Percentiles rank a stretch among this genome's conserved stretches.
Evolutionary conservation across 1,140 invertebrate genomes (phyloP).

Genomic region (Anoplolepis gracilipes): DNA sequence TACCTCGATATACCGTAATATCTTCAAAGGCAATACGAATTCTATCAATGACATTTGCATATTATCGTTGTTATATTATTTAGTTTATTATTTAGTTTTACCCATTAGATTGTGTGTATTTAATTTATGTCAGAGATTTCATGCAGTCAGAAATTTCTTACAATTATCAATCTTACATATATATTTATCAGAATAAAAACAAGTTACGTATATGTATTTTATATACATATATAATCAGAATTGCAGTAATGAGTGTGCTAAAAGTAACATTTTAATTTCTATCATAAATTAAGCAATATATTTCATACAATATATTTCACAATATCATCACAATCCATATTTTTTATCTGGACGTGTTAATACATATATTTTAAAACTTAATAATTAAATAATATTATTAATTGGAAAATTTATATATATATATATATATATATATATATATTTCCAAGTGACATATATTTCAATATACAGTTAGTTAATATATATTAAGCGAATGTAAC

Average conservation of each 20-base stretch:
- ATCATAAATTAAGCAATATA: not conserved
- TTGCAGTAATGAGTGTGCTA: not conserved
- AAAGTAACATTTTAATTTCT: not conserved
- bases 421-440: too few relatives aligned
- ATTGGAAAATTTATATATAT: not conserved
- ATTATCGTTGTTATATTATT: not conserved
- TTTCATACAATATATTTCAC: too few relatives aligned
- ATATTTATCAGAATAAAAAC: not conserved
- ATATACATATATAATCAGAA: not conserved
- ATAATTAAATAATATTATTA: slow-evolving; percentile 22
- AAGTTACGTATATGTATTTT: not conserved
- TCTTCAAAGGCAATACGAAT: slow-evolving; percentile 9
- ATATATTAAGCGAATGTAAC: not conserved
- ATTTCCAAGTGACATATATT: too few relatives aligned
- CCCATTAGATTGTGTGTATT: too few relatives aligned
- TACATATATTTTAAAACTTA: not conserved
- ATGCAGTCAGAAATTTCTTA: not conserved
- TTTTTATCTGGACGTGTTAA: not conserved
- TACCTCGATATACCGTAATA: not conserved
- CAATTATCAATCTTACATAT: not conserved
- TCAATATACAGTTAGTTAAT: not conserved
- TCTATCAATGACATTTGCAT: not conserved
- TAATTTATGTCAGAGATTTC: not conserved
- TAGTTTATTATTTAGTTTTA: too few relatives aligned
- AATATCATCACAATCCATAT: not conserved